phyloP scores from a whole-genome alignment of 2,113 vertebrate genomes.

The Donacobius atricapilla region DNA sequence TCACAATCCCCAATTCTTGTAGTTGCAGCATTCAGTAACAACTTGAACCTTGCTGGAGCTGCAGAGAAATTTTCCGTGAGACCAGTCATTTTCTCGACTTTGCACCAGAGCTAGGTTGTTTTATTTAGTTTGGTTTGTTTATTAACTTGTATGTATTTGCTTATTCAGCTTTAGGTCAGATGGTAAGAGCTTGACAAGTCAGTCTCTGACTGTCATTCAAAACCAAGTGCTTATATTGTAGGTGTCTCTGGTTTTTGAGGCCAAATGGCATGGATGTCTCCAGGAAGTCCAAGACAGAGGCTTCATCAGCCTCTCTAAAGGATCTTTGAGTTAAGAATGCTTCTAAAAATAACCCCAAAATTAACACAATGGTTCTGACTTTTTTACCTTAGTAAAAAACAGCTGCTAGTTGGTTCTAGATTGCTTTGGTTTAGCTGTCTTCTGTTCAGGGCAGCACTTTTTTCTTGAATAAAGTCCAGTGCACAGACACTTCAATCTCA shows the following conservation, averaged over 20 bases:
- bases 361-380: not conserved
- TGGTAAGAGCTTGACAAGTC: not conserved
- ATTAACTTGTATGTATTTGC: conserved; percentile 35
- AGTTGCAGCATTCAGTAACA: not conserved
- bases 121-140: conserved; percentile 53
- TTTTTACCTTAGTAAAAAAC: not conserved
- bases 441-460: not conserved
- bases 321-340: not conserved
- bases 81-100: not conserved
- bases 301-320: not conserved
- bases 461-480: not conserved
- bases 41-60: not conserved
- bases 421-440: not conserved
- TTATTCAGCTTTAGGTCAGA: conserved; percentile 1
- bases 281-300: not conserved
- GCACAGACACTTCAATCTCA: not conserved
- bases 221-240: not conserved
- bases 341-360: not conserved
- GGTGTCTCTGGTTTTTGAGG: not conserved
- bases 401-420: not conserved
- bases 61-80: not conserved
- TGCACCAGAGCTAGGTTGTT: not conserved
- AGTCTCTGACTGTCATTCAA: not conserved
- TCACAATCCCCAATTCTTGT: rapidly evolving
- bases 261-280: not conserved